Evolutionary conservation across 2,797 vertebrate genomes (phyloP).

Genomic region (Notoglanidium macrostoma): DNA sequence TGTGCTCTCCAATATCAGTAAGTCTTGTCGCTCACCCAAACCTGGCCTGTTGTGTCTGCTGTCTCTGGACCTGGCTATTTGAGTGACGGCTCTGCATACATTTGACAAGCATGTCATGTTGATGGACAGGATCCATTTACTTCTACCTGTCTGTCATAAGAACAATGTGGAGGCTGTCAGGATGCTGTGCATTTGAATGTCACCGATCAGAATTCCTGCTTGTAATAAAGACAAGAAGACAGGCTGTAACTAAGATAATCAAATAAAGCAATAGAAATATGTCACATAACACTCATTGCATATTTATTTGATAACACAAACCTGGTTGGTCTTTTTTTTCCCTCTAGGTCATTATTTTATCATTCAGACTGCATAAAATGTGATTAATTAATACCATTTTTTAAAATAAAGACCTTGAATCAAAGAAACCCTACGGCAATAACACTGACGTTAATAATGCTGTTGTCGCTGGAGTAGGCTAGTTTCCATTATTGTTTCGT

Average conservation of each 20-base stretch:
- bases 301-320: neutral
- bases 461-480: neutral
- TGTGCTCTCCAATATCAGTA: conserved; percentile 40
- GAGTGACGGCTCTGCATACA: conserved; percentile 41
- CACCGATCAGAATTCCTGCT: conserved; percentile 10
- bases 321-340: neutral
- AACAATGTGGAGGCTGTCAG: conserved; percentile 31
- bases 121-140: conserved; percentile 43
- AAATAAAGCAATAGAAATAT: neutral
- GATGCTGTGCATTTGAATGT: conserved; percentile 16
- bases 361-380: neutral
- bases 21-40: conserved; percentile 47
- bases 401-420: neutral
- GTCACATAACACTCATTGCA: neutral
- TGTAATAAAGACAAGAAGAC: conserved; percentile 19
- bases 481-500: conserved; percentile 1
- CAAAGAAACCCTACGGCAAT: neutral
- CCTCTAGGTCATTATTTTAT: conserved; percentile 10
- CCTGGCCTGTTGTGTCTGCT: conserved; percentile 39
- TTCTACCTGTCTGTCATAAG: conserved; percentile 38
- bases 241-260: neutral
- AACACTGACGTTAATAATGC: neutral
- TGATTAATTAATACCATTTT: neutral
- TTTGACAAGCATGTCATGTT: conserved; percentile 43
- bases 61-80: conserved; percentile 43